phyloP scores from a whole-genome alignment of 2,888 invertebrate species.

The Oligia fasciuncula region DNA sequence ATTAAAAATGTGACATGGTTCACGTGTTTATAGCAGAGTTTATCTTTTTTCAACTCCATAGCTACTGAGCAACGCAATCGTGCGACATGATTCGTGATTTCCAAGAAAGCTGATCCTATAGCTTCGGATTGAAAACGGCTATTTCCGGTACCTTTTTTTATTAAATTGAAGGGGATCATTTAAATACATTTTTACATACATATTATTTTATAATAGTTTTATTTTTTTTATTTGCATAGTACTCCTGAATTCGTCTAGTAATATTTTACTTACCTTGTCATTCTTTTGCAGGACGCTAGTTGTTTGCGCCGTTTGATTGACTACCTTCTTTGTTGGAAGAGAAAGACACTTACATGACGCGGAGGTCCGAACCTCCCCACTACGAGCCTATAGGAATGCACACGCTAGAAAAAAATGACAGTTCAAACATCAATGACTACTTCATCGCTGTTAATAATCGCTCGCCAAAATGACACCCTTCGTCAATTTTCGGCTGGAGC shows the following conservation, averaged over 20 bases:
- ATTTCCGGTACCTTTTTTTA: slow-evolving; percentile 14
- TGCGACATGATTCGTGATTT: slow-evolving; percentile 29
- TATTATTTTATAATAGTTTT: too few relatives aligned
- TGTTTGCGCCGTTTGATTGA: too few relatives aligned
- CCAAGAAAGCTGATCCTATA: slow-evolving; percentile 20
- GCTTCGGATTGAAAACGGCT: slow-evolving; percentile 33
- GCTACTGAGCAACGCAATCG: background rate
- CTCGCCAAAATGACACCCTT: too few relatives aligned
- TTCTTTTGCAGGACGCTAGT: background rate
- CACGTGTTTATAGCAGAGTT: background rate
- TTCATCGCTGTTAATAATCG: too few relatives aligned
- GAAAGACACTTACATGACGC: too few relatives aligned
- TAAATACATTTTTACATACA: background rate
- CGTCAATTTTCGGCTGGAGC: too few relatives aligned
- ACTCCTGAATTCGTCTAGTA: background rate
- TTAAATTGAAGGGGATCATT: slow-evolving; percentile 28
- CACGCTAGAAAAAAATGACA: too few relatives aligned
- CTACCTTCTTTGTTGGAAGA: too few relatives aligned
- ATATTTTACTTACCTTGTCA: background rate
- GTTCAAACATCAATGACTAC: too few relatives aligned
- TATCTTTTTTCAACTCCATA: background rate
- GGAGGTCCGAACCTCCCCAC: too few relatives aligned
- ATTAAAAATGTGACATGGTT: background rate
- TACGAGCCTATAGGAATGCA: too few relatives aligned
- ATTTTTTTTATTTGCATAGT: background rate